Conservation (phyloP, 2,797 vertebrate species). For the Danio tinwini region DNA sequence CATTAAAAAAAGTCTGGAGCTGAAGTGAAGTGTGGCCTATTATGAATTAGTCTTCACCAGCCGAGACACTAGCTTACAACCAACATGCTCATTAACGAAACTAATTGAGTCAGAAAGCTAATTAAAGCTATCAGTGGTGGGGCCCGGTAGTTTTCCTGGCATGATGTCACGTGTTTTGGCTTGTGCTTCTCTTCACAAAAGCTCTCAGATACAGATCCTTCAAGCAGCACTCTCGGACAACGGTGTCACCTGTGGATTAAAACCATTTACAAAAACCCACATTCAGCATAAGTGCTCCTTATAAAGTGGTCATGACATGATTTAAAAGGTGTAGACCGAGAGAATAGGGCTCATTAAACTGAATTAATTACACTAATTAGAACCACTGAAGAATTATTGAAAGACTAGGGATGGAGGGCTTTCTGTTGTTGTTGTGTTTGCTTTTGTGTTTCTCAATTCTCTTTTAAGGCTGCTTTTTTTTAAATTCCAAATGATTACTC, state of each 20-base stretch:
- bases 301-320: conserved; percentile 45
- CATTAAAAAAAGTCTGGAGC: conserved; percentile 46
- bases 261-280: conserved; percentile 22
- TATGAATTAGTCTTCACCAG: conserved; percentile 55
- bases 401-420: not conserved
- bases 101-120: conserved; percentile 62
- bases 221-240: conserved; percentile 11
- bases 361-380: conserved; percentile 57
- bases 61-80: conserved; percentile 58
- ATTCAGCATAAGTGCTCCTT: conserved; percentile 9
- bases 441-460: not conserved
- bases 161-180: conserved; percentile 22
- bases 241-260: conserved; percentile 19
- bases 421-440: conserved; percentile 6
- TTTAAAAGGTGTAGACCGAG: conserved; percentile 27
- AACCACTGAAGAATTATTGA: conserved; percentile 45
- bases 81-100: conserved; percentile 60
- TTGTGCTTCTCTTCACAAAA: conserved; percentile 1
- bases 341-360: conserved; percentile 54
- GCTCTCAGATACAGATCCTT: conserved; percentile 44
- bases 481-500: not conserved
- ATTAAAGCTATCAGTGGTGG: conserved; percentile 68
- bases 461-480: not conserved
- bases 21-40: conserved; percentile 16
- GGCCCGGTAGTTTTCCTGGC: conserved; percentile 31